Conservation (phyloP, 1,140 invertebrate genomes). For the Geopemphigus sp. region DNA sequence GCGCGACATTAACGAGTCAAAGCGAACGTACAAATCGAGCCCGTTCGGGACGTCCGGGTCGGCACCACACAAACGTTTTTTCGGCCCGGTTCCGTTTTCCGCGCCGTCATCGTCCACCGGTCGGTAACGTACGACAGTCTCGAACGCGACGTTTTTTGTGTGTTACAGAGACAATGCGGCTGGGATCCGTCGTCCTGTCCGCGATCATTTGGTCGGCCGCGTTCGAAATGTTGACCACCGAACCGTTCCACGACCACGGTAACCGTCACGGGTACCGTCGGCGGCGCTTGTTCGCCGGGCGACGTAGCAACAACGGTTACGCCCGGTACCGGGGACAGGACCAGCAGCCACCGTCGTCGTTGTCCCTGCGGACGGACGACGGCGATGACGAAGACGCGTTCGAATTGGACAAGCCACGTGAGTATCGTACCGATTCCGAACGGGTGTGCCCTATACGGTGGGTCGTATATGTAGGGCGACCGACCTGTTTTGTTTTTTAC, state of each 20-base stretch:
- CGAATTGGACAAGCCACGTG: constrained; percentile 25
- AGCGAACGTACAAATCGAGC: no score
- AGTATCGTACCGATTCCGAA: neutral
- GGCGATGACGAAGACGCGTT: neutral
- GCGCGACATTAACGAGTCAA: no score
- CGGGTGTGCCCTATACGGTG: no score
- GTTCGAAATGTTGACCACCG: constrained; percentile 3
- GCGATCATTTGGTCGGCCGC: neutral
- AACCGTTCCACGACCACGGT: neutral
- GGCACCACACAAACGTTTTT: no score
- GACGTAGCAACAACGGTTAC: neutral
- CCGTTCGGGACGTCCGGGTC: no score
- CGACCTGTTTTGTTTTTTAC: no score
- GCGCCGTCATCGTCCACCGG: neutral
- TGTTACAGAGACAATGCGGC: constrained; percentile 23
- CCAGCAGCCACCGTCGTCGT: neutral
- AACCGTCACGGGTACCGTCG: neutral
- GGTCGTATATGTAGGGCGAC: no score
- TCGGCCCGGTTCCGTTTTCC: neutral
- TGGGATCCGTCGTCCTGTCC: neutral
- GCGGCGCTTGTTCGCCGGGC: neutral
- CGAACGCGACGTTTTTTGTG: neutral
- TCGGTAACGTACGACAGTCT: no score
- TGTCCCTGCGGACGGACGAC: neutral
- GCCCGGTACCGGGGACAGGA: neutral